These are phyloP conservation scores for Ammospiza maritima DNA, from an alignment of 2,797 vertebrate species.

Conservation along the genomic window DNA sequence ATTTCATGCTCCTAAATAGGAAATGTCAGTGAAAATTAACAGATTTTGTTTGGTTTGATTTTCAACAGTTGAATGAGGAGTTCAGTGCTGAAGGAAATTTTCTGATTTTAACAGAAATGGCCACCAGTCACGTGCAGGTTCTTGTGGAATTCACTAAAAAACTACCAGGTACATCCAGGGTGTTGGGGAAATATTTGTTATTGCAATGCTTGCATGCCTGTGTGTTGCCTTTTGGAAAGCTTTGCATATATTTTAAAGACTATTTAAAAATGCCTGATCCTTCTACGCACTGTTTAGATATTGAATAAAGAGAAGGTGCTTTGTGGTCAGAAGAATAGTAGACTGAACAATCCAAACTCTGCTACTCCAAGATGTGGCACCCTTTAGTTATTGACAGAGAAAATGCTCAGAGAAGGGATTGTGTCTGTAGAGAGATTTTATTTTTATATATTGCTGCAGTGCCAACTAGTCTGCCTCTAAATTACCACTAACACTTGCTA, in stretches of 20 bases:
- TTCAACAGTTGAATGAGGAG: slow-evolving; percentile 90
- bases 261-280: neutral
- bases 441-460: neutral
- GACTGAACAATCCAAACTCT: neutral
- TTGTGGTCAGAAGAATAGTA: neutral
- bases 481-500: neutral
- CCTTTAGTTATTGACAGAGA: neutral
- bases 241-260: neutral
- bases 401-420: neutral
- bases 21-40: neutral
- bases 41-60: slow-evolving; percentile 28
- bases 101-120: slow-evolving; percentile 97
- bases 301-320: neutral
- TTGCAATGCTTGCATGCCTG: neutral
- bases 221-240: neutral
- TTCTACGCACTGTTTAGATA: neutral
- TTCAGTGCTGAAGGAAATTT: slow-evolving; percentile 95
- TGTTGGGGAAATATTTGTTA: neutral
- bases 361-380: neutral
- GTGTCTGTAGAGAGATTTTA: neutral
- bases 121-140: slow-evolving; percentile 96
- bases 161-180: slow-evolving; percentile 86
- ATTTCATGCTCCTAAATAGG: neutral
- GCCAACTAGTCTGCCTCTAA: neutral
- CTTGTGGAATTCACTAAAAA: slow-evolving; percentile 99